A percentile compares a stretch with the other conserved stretches of the same genome.
Evolutionary conservation across 2,888 invertebrate genomes (phyloP).

Genomic region (Campoletis raptor): DNA sequence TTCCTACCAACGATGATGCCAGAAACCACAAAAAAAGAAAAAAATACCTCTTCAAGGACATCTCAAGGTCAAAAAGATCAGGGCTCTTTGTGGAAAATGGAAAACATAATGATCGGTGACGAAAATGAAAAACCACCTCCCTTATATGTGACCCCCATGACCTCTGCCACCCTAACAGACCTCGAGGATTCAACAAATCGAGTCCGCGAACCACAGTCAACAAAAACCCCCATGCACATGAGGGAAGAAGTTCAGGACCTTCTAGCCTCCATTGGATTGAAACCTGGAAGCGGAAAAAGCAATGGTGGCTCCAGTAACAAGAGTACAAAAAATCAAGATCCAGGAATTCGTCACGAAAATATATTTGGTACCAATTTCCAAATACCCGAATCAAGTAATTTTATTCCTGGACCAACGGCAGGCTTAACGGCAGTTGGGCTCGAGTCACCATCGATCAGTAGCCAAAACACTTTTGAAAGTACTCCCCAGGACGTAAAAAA

Average conservation of each 20-base stretch:
- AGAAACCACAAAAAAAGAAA: not conserved
- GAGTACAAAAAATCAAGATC: constrained; percentile 27
- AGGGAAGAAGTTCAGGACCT: constrained; percentile 83
- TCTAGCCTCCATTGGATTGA: constrained; percentile 85
- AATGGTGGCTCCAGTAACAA: constrained; percentile 67
- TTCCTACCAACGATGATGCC: constrained; percentile 72
- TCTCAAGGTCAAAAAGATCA: constrained; percentile 6
- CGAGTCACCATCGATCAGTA: constrained; percentile 69
- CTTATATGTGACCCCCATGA: constrained; percentile 78
- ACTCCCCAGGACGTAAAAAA: constrained; percentile 74
- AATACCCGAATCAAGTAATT: constrained; percentile 70
- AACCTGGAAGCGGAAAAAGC: constrained; percentile 71
- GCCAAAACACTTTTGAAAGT: constrained; percentile 77
- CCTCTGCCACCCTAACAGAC: constrained; percentile 61
- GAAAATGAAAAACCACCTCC: constrained; percentile 68
- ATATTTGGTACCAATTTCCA: constrained; percentile 69
- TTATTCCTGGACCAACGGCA: constrained; percentile 54
- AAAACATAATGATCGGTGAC: constrained; percentile 52
- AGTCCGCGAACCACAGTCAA: constrained; percentile 55
- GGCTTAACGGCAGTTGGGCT: constrained; percentile 65
- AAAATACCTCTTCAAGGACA: not conserved
- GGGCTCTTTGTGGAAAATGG: constrained; percentile 54
- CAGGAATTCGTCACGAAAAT: constrained; percentile 61
- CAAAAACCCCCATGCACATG: constrained; percentile 76
- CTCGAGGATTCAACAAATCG: constrained; percentile 35